Evolutionary conservation across 2,797 vertebrate genomes (phyloP), one percentile per base, ranked within the genome.

Genomic region (Kryptopterus vitreolus): DNA sequence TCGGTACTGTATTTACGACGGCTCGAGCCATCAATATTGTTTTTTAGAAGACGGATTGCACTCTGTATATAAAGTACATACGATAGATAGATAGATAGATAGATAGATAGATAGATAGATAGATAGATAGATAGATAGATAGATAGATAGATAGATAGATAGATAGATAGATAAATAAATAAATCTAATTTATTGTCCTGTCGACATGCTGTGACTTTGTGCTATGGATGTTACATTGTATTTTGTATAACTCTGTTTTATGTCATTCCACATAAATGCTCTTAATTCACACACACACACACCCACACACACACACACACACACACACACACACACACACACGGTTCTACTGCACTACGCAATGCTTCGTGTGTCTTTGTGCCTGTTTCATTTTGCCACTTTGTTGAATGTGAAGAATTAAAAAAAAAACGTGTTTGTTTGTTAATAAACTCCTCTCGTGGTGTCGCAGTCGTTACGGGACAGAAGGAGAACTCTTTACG

Each of bases 181-280:
- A 43, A 43, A 6, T 43, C 7, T 43, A 43, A 43, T 43, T 43
- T 43, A 43, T 22, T 33, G 53, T 18, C 59, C 50, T 20, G 26
- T 61, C 24, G 4, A 66, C 61, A 55, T 46, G n/a, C 12, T 15
- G 43, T 59, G 26, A 61, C 29, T 31, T 29, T 59, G 24, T 80
- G 71, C 65, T 75, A n/a, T 33, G 16, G 52, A 53, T 66, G 74
- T 81, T 33, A 59, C 24, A n/a, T 58, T 57, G 66, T 66, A 66
- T 66, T 53, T 79, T 31, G 58, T 20, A 75, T 50, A 81, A 69
- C 8, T 4, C 63, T 59, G 50, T 53, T 81, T 79, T 61, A 35
- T 84, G 81, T 76, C 85, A 86, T 84, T 86, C 85, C 82, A 76
- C 29, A 5, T 48, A 38, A 38, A 79, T 50, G 57, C 55, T 73